Percentiles rank a stretch among this genome's conserved stretches.
Conservation (phyloP, 2,888 invertebrate species). For the Plebejus melissa region DNA sequence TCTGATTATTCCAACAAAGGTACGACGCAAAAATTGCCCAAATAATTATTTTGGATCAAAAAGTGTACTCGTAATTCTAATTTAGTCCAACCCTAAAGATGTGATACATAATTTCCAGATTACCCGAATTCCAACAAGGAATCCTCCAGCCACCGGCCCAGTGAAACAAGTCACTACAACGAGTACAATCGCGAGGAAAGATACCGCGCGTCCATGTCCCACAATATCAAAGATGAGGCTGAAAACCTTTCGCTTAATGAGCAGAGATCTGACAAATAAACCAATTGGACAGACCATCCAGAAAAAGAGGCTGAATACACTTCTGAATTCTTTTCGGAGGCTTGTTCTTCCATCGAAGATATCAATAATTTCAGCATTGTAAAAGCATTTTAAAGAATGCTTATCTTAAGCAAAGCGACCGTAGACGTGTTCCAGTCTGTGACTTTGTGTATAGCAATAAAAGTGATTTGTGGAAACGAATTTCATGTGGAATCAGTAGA, state of each 20-base stretch:
- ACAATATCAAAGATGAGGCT: conserved; percentile 68
- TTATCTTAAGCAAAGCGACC: not conserved
- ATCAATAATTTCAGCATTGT: conserved; percentile 2
- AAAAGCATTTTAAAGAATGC: not conserved
- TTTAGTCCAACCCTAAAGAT: not conserved
- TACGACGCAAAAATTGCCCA: conserved; percentile 33
- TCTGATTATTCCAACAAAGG: conserved; percentile 74
- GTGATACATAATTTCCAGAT: conserved; percentile 37
- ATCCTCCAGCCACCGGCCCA: conserved; percentile 64
- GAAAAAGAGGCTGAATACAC: conserved; percentile 26
- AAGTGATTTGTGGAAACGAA: conserved; percentile 41
- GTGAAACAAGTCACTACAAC: conserved; percentile 69
- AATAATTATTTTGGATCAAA: not conserved
- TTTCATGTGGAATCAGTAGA: conserved; percentile 40
- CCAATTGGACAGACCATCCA: not conserved
- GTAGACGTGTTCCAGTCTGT: conserved; percentile 24
- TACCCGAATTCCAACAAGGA: conserved; percentile 66
- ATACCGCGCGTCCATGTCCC: conserved; percentile 65
- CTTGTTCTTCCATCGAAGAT: not conserved
- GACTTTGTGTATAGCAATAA: conserved; percentile 41
- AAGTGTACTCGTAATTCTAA: not conserved
- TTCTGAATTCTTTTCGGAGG: conserved; percentile 1
- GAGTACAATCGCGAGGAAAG: conserved; percentile 68
- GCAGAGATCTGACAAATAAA: conserved; percentile 72
- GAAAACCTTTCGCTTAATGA: conserved; percentile 75